Evolutionary conservation across 2,888 invertebrate genomes (phyloP).

Genomic region (Blastobasis adustella): DNA sequence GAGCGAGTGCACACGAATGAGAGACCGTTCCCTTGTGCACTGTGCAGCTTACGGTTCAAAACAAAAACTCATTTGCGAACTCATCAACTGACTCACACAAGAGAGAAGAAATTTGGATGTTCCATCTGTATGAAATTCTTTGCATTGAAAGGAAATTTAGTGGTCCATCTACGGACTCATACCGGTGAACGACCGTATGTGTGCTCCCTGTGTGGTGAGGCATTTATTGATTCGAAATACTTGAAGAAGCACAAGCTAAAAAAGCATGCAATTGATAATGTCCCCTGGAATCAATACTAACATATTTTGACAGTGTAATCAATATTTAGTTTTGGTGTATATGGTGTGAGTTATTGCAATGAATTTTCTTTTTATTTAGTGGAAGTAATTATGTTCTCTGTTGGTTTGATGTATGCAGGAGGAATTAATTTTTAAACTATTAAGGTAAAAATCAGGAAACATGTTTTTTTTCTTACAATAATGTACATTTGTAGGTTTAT

Average conservation of each 20-base stretch:
- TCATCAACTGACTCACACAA: constrained; percentile 66
- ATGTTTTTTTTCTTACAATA: too few species aligned
- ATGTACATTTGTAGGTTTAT: too few species aligned
- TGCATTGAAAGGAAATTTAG: constrained; percentile 66
- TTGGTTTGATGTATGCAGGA: too few species aligned
- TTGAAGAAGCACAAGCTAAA: constrained; percentile 67
- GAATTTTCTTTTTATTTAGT: too few species aligned
- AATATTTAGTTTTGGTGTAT: too few species aligned
- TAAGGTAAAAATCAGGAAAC: too few species aligned
- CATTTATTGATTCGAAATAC: constrained; percentile 71
- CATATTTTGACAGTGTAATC: neutral
- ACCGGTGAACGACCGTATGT: constrained; percentile 69
- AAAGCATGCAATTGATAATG: constrained; percentile 59
- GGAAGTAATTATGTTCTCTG: too few species aligned
- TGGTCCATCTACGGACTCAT: constrained; percentile 66
- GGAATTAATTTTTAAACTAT: too few species aligned
- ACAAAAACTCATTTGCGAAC: constrained; percentile 68
- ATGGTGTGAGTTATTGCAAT: too few species aligned
- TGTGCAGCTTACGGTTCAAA: constrained; percentile 61
- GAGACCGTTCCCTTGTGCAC: constrained; percentile 58
- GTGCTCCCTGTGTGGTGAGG: constrained; percentile 59
- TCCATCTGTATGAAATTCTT: constrained; percentile 72
- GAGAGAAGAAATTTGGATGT: constrained; percentile 70
- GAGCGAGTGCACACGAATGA: constrained; percentile 69
- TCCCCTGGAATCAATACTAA: constrained; percentile 58